Base-by-base conservation (phyloP, 2,797 vertebrate species). In the Phalloptychus januarius region DNA sequence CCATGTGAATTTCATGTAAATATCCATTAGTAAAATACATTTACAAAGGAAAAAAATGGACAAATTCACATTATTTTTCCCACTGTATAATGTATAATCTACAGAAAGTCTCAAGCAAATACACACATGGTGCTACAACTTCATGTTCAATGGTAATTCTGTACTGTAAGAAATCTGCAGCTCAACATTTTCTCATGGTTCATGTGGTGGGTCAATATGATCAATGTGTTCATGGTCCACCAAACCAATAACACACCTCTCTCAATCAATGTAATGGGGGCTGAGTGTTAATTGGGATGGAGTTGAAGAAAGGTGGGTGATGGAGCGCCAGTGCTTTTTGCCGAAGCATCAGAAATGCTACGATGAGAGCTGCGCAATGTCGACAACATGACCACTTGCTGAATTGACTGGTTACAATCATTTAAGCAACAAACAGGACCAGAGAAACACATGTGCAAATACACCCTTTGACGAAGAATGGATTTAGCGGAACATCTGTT, bases 221-320 rank as follows among this genome's bases (percentile, higher is more conserved):
- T 95, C 94, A 94, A 95, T 95, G 88, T 78, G 81, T 81, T 92
- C 89, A 91, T 79, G 88, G 91, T 85, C 90, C 82, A 94, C 90
- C 88, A 83, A 87, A 84, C 91, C 91, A 84, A 94, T 94, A 93
- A 78, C 82, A 92, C 90, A 92, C 87, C 79, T 89, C 89, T 87
- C 80, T 86, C 85, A 93, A 94, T 94, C 94, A 93, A 95, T 94
- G 90, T 92, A 92, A 94, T 91, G 89, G 92, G 86, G 87, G 82
- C 87, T 89, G 86, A 88, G 87, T 93, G 93, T 94, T 95, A 95
- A 95, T 94, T 95, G 93, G 91, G 89, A 92, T 83, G 74, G 86
- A 77, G 81, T 77, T 83, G 80, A 77, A 78, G 65, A 81, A 88
- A 79, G 77, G 78, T 56, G 86, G 78, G 83, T 87, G 78, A 88